These are phyloP conservation scores for Sebastes oblongus DNA, from an alignment of 2,797 vertebrate species.

Conservation along the genomic window DNA sequence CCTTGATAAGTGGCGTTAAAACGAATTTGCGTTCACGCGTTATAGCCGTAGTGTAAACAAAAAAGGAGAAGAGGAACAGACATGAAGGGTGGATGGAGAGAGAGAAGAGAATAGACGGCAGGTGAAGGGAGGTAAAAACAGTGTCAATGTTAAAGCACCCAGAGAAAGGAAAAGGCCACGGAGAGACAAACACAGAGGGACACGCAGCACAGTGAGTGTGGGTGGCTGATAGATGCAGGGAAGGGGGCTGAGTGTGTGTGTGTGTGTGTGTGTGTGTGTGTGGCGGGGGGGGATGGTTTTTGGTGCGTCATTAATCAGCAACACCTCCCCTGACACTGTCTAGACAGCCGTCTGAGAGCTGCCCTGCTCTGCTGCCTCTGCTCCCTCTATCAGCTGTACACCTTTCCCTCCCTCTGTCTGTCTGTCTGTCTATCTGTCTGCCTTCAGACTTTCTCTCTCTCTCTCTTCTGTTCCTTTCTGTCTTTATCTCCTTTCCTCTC, in stretches of 20 bases:
- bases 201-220: conserved; percentile 50
- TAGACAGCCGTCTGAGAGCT: conserved; percentile 85
- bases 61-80: neutral
- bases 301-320: conserved; percentile 84
- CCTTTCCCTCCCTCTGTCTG: conserved; percentile 13
- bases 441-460: conserved; percentile 4
- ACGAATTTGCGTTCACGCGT: too few relatives aligned
- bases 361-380: conserved; percentile 71
- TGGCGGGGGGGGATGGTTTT: conserved; percentile 50
- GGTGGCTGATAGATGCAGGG: conserved; percentile 65
- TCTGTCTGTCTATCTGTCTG: conserved; percentile 43
- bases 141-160: conserved; percentile 19
- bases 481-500: conserved; percentile 14
- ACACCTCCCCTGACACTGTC: conserved; percentile 83
- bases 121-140: conserved; percentile 13
- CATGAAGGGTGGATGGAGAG: neutral
- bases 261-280: conserved; percentile 5
- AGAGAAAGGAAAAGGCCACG: conserved; percentile 48
- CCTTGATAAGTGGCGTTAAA: too few relatives aligned
- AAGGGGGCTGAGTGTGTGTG: conserved; percentile 20
- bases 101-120: neutral
- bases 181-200: conserved; percentile 52
- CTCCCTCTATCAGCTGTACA: conserved; percentile 65
- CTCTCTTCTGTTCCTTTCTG: neutral
- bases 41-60: conserved; percentile 4